Evolutionary conservation across 2,888 invertebrate genomes (phyloP), one percentile per base, ranked within the genome.

Genomic region (Callimorpha dominula): DNA sequence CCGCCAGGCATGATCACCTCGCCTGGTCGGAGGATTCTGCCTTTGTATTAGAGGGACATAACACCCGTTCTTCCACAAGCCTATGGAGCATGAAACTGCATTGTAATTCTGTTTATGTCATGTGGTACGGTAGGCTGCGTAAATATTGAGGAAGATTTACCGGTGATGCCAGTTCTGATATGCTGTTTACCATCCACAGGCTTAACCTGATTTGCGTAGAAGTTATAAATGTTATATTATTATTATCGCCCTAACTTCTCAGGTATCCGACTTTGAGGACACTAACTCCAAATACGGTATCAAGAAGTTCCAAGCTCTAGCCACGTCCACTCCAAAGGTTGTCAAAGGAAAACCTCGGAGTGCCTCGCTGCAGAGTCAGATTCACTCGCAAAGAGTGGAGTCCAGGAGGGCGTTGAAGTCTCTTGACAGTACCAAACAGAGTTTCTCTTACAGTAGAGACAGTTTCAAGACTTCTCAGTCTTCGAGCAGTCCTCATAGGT

Each of bases 241-340:
- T 46, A 8, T 46, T 46, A 0, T 46, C 43, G 6, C 4, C 9
- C 43, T 46, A 46, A 46, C 9, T 46, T 9, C 43, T 8, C 84
- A 95, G 95, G 91, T 95, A 0, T 95, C 95, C 49, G 94, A 95
- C 71, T 94, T 95, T 78, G 94, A 95, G 78, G 94, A 95, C 72
- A 87, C 85, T 0, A 90, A 86, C 77, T 90, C 92, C 0, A 95
- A 94, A 68, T 92, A 93, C 75, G 93, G 93, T 0, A 71, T 89
- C 7, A 87, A 82, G 14, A 90, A 89, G 42, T 85, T 90, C 54
- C 69, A 80, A 0, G 86, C 91, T 0, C 74, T 92, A 0, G 92
- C 93, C 1, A 92, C 94, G 0, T 93, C 94, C 0, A 93, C 94
- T 0, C 94, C 94, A 0, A 93, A 92, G 68, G 79, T 81, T 0